phyloP scores from a whole-genome alignment of 2,113 vertebrate species.

The Heterotis niloticus region DNA sequence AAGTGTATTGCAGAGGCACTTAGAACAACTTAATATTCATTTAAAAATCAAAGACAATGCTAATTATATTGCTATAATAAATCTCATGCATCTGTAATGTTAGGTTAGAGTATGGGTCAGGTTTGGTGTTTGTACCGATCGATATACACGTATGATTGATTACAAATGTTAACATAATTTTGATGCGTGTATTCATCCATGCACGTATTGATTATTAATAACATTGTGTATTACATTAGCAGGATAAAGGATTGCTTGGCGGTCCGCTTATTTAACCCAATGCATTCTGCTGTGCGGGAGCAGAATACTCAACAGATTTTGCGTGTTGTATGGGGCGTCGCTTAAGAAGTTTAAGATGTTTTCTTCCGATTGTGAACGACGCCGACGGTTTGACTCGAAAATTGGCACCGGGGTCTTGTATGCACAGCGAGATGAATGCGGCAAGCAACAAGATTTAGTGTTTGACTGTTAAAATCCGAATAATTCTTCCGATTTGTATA shows the following conservation, averaged over 20 bases:
- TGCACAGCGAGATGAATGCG: no score
- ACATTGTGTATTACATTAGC: background rate
- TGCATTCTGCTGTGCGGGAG: background rate
- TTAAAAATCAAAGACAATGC: constrained; percentile 6
- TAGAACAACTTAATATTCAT: constrained; percentile 18
- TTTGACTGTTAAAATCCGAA: background rate
- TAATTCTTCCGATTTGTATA: background rate
- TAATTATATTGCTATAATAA: constrained; percentile 4
- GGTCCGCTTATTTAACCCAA: background rate
- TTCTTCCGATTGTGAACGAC: no score
- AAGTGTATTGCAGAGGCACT: constrained; percentile 10
- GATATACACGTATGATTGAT: constrained; percentile 12
- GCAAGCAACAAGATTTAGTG: no score
- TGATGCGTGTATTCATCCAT: background rate
- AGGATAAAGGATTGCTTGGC: background rate
- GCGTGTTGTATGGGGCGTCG: no score
- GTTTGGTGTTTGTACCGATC: background rate
- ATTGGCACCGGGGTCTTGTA: no score
- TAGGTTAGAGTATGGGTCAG: constrained; percentile 6
- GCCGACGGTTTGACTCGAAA: background rate
- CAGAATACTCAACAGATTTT: background rate
- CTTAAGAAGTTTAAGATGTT: background rate
- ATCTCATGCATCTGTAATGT: constrained; percentile 15
- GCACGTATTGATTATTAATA: constrained; percentile 20
- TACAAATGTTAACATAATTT: constrained; percentile 6